A percentile compares a stretch with the other conserved stretches of the same genome.
Conservation (phyloP, 2,888 invertebrate species). For the Volucella inflata region DNA sequence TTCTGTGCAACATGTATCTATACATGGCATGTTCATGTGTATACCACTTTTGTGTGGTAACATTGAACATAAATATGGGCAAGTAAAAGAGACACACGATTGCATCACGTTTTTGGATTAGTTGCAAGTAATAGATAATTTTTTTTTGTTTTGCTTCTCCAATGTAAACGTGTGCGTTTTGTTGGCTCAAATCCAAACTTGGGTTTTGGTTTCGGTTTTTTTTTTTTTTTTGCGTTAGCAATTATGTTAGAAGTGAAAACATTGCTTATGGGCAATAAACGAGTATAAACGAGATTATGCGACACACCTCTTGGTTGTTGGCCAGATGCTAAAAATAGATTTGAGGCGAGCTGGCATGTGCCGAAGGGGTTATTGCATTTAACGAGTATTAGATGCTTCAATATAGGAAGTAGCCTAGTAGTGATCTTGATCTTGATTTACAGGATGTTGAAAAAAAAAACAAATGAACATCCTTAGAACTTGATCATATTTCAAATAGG, state of each 20-base stretch:
- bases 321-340: constrained; percentile 59
- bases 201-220: constrained; percentile 12
- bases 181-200: constrained; percentile 56
- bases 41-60: constrained; percentile 68
- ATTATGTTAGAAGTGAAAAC: constrained; percentile 68
- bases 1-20: constrained; percentile 71
- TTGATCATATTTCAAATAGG: too few species aligned
- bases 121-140: constrained; percentile 14
- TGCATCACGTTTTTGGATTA: constrained; percentile 73
- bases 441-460: too few species aligned
- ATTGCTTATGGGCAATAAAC: constrained; percentile 10
- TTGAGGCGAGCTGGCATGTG: constrained; percentile 33
- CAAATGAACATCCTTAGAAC: too few species aligned
- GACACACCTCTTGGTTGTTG: constrained; percentile 61
- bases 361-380: constrained; percentile 34
- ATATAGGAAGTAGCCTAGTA: not conserved
- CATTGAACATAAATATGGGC: constrained; percentile 74
- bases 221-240: constrained; percentile 52
- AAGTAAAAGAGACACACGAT: constrained; percentile 44
- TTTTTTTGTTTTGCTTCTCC: constrained; percentile 27
- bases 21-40: constrained; percentile 55
- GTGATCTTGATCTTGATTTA: not conserved
- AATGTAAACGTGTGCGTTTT: constrained; percentile 12
- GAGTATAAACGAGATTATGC: constrained; percentile 24
- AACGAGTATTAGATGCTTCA: not conserved